Evolutionary conservation across 2,113 vertebrate genomes (phyloP), one percentile per base, ranked within the genome.

Genomic region (Saccopteryx bilineata): DNA sequence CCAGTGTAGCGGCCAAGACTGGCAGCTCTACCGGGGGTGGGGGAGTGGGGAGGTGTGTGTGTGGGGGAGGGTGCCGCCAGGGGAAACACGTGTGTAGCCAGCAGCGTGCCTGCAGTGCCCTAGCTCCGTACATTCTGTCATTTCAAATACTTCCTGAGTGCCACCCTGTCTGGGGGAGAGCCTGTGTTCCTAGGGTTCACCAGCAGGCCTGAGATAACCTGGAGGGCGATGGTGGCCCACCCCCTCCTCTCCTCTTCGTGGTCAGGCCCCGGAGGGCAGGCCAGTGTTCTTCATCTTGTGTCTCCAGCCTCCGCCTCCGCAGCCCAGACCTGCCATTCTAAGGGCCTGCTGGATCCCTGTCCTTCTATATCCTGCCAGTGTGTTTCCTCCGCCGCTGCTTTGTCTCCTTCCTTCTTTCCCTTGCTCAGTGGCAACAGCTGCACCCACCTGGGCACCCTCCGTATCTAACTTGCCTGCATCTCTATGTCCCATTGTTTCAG

Each of bases 1-100:
- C 50, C 50, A 10, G n/a, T 2, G 33, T 13, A 31, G 61, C 1
- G 0, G 3, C n/a, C 4, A 1, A 24, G 79, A 68, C 71, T 21
- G n/a, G 58, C 52, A 54, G 86, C 74, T 60, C 28, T 15, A n/a
- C n/a, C n/a, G n/a, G n/a, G n/a, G n/a, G n/a, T n/a, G n/a, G n/a
- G n/a, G n/a, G n/a, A n/a, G n/a, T n/a, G n/a, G n/a, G n/a, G n/a
- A n/a, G n/a, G n/a, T n/a, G n/a, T n/a, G n/a, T n/a, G n/a, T n/a
- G n/a, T n/a, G 10, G 0, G 7, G 21, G 33, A 48, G 80, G 66
- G 91, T 26, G n/a, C 87, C 50, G n/a, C 87, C 50, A 2, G 31
- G 83, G 56, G 52, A 74, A 56, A 33, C 46, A 33, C 4, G 14
- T 13, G 0, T 8, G 2, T 18, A 54, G 81, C 24, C 61, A 39